Conservation (phyloP, 2,797 vertebrate genomes). For the Lepilemur septentrionalis region DNA sequence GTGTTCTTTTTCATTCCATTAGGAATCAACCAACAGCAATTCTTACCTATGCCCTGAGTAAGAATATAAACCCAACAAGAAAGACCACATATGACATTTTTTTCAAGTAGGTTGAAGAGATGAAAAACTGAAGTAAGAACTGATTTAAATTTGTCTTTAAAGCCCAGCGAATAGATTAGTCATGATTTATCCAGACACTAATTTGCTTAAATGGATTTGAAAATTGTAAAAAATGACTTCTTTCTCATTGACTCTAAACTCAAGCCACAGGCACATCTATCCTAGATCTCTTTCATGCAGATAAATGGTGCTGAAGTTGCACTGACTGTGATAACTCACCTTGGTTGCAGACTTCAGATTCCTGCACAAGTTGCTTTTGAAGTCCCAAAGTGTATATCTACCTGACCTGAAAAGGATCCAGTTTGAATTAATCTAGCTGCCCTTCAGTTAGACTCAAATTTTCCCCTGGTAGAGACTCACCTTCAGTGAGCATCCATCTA, state of each 20-base stretch:
- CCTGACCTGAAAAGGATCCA: constrained; percentile 1
- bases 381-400: background rate
- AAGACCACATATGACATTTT: background rate
- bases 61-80: background rate
- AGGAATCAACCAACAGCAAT: background rate
- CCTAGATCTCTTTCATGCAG: background rate
- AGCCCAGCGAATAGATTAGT: background rate
- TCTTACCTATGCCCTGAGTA: background rate
- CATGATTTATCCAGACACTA: constrained; percentile 1
- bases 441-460: background rate
- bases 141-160: constrained; percentile 40
- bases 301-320: background rate
- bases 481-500: background rate
- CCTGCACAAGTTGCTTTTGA: background rate
- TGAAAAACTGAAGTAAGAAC: background rate
- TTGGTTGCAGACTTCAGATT: background rate
- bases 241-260: background rate
- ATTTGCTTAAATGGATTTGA: constrained; percentile 30
- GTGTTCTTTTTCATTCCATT: background rate
- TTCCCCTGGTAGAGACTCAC: background rate
- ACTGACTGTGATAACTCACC: background rate
- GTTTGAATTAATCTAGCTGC: background rate
- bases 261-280: background rate
- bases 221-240: constrained; percentile 28
- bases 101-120: background rate